Percentiles rank a stretch among this genome's conserved stretches.
Conservation (phyloP, 2,888 invertebrate species). For the Zele albiditarsus region DNA sequence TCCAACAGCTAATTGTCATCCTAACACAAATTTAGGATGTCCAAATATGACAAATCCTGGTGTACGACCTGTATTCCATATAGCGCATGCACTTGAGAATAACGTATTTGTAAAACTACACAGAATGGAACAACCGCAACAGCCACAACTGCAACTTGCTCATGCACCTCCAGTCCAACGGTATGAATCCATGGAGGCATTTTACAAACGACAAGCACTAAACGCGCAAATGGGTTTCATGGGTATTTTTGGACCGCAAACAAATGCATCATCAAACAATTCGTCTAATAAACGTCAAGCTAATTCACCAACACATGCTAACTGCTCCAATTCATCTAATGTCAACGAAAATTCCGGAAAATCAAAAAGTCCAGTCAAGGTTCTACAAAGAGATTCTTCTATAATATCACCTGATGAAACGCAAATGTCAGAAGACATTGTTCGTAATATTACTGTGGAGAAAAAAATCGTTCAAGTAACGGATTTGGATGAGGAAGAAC, state of each 20-base stretch:
- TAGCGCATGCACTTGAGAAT: slow-evolving; percentile 43
- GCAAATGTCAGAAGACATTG: slow-evolving; percentile 27
- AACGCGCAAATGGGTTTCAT: slow-evolving; percentile 21
- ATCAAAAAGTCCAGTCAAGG: slow-evolving; percentile 61
- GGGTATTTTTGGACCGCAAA: slow-evolving; percentile 21
- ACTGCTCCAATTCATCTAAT: slow-evolving; percentile 34
- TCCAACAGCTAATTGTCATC: slow-evolving; percentile 54
- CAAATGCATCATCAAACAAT: slow-evolving; percentile 52
- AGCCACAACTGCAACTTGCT: slow-evolving; percentile 17
- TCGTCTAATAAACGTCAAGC: slow-evolving; percentile 55
- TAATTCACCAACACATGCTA: slow-evolving; percentile 58
- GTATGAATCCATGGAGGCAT: slow-evolving; percentile 13
- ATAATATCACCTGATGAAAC: slow-evolving; percentile 25
- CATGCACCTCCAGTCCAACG: slow-evolving; percentile 25
- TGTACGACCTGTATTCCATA: slow-evolving; percentile 42
- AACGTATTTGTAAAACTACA: slow-evolving; percentile 35
- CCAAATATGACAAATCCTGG: slow-evolving; percentile 30
- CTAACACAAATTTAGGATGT: slow-evolving; percentile 50
- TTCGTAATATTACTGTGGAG: background rate
- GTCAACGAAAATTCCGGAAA: slow-evolving; percentile 50
- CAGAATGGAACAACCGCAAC: slow-evolving; percentile 41
- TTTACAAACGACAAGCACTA: slow-evolving; percentile 34
- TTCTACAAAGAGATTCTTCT: slow-evolving; percentile 48
- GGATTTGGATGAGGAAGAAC: slow-evolving; percentile 58
- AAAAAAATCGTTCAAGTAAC: slow-evolving; percentile 54